phyloP scores from a whole-genome alignment of 1,140 invertebrate genomes.

The Mercenaria mercenaria region DNA sequence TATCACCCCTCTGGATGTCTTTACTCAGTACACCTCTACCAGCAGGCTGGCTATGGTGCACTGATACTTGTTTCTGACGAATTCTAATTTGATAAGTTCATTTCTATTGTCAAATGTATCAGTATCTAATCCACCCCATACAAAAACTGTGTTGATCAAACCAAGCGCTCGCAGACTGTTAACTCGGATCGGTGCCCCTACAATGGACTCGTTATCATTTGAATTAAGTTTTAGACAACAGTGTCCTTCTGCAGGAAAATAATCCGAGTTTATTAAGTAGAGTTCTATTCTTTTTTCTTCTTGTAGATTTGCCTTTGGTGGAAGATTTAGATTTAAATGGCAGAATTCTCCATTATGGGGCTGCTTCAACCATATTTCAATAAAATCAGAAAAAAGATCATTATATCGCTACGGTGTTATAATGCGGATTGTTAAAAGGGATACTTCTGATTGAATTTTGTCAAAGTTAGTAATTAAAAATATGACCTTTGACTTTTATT shows the following conservation, averaged over 20 bases:
- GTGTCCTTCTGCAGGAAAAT: constrained; percentile 25
- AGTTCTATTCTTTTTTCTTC: constrained; percentile 16
- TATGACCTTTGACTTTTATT: too few species aligned
- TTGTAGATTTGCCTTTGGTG: neutral
- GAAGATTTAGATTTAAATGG: constrained; percentile 15
- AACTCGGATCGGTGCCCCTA: neutral
- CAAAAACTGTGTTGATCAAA: neutral
- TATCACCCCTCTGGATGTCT: neutral
- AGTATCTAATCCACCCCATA: neutral
- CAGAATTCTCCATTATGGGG: neutral
- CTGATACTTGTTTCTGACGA: neutral
- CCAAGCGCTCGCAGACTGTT: neutral
- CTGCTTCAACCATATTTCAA: neutral
- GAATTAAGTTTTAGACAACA: neutral
- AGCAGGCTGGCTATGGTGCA: neutral
- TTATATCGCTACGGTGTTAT: too few species aligned
- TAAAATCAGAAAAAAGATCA: neutral
- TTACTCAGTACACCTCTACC: neutral
- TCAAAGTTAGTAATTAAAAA: too few species aligned
- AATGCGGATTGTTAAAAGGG: too few species aligned
- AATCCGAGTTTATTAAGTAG: neutral
- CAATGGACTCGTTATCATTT: neutral
- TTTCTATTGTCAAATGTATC: neutral
- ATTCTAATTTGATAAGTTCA: neutral
- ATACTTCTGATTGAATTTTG: too few species aligned